Conservation (phyloP, 37 sponge, comb jelly and placozoan species). For the Axinella damicornis region DNA sequence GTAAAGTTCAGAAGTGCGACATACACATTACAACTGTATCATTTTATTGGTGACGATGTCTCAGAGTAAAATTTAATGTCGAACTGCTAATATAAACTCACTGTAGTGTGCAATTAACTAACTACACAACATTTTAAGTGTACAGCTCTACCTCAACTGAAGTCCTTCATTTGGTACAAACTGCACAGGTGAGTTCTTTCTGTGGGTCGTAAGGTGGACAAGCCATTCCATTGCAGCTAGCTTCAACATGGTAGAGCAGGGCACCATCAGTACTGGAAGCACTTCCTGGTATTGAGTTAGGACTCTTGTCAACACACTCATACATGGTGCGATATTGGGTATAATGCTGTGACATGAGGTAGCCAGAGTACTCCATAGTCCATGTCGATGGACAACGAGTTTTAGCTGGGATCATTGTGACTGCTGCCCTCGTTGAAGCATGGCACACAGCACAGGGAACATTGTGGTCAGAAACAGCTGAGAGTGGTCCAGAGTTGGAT, state of each 20-base stretch:
- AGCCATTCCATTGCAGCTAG: slow-evolving; percentile 44
- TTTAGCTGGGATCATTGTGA: slow-evolving; percentile 35
- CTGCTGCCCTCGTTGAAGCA: slow-evolving; percentile 11
- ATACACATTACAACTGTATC: no score
- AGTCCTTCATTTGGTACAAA: slow-evolving; percentile 48
- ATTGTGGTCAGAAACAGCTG: not conserved
- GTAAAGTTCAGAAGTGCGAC: no score
- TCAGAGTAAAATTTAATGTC: no score
- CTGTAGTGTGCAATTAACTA: no score
- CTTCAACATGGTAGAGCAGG: slow-evolving; percentile 51
- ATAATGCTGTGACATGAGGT: slow-evolving; percentile 27
- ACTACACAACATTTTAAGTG: no score
- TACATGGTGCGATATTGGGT: not conserved
- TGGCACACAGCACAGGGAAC: slow-evolving; percentile 60
- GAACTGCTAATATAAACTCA: no score
- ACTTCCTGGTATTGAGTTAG: not conserved
- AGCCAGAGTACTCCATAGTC: slow-evolving; percentile 53
- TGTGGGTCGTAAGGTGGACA: slow-evolving; percentile 46
- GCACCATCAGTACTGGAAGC: slow-evolving; percentile 25
- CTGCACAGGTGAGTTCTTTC: slow-evolving; percentile 64
- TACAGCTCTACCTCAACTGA: no score
- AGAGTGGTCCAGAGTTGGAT: not conserved
- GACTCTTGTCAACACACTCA: slow-evolving; percentile 50
- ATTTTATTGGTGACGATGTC: no score
- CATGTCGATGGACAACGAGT: slow-evolving; percentile 10